These are phyloP conservation scores for Caenorhabditis becei DNA, from an alignment of 2,888 invertebrate species.

Conservation along the genomic window DNA sequence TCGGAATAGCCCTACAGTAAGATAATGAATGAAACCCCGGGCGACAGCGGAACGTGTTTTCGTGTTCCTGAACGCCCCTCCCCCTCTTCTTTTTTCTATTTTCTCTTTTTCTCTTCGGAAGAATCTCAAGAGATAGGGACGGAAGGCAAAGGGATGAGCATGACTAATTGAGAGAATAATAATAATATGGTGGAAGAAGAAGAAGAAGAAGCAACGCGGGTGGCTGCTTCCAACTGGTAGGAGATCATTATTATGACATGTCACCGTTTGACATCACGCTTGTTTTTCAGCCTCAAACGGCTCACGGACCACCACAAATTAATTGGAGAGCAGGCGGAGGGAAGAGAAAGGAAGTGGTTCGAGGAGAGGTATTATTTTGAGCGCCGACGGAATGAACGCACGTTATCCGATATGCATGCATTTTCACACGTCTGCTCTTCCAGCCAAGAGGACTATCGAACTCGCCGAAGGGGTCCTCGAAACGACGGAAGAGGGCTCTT, in stretches of 20 bases:
- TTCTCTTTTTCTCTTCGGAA: not conserved
- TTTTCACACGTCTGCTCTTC: conserved; percentile 23
- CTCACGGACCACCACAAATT: conserved; percentile 21
- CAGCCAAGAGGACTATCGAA: conserved; percentile 13
- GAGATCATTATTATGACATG: conserved; percentile 28
- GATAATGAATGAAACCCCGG: conserved; percentile 11
- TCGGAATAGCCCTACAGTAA: not conserved
- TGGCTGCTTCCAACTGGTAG: conserved; percentile 6
- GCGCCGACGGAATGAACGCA: not conserved
- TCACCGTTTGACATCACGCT: conserved; percentile 22
- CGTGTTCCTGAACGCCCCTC: not conserved
- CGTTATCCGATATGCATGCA: conserved; percentile 51
- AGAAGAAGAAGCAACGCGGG: not conserved
- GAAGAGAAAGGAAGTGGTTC: not conserved
- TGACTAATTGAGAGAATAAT: conserved; percentile 11
- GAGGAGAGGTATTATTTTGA: conserved; percentile 12
- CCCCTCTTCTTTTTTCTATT: not conserved
- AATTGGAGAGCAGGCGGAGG: conserved; percentile 9
- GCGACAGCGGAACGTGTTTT: conserved; percentile 1
- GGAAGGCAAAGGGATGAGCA: not conserved
- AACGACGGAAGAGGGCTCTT: conserved; percentile 8
- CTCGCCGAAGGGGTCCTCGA: conserved; percentile 4
- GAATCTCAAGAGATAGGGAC: not conserved
- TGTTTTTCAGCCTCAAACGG: conserved; percentile 20
- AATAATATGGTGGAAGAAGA: conserved; percentile 3